Base-by-base conservation (phyloP, 2,888 invertebrate genomes). In the Cordilura impudica region DNA sequence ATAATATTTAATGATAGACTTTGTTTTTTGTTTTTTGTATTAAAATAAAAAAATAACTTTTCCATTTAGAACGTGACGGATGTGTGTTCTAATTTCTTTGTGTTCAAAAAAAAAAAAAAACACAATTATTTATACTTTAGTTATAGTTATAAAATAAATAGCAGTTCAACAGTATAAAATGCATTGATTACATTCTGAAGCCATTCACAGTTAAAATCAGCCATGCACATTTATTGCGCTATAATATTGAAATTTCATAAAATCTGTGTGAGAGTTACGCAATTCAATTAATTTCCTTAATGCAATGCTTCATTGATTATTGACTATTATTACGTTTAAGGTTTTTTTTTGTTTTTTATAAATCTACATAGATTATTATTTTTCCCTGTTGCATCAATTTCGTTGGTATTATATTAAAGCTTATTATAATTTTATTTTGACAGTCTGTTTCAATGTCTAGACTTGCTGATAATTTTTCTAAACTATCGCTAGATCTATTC, bases 51-150 rank as follows among this genome's bases (percentile, higher is more conserved):
- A 56, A 65, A 47, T 49, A 12, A 56, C 35, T 60, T 26, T 47
- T 69, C 21, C 31, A 71, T 74, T 54, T 61, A 71, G 71, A 79
- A 79, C 74, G 74, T 79, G 79, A 79, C 79, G 79, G 79, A 79
- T 79, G 74, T 79, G 74, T 75, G 79, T 75, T 79, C 74, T 39
- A 61, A 63, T 76, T 76, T 63, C 75, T 63, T 76, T 76, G 69
- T 63, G 43, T 69, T 61, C 61, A 4, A 56, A 58, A 71, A 18
- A 26, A 8, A 49, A 45, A 29, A 47, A 14, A 61, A 3, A 61
- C 1, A 49, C 4, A 35, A 21, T 65, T 58, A 51, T 65, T 83
- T 61, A 81, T 82, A 82, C 82, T 82, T 78, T 82, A 84, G 83
- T 83, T 63, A 83, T 63, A 56, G 23, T 84, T 16, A 58, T 61